phyloP scores from a whole-genome alignment of 2,113 vertebrate species.

The Theristicus caerulescens region DNA sequence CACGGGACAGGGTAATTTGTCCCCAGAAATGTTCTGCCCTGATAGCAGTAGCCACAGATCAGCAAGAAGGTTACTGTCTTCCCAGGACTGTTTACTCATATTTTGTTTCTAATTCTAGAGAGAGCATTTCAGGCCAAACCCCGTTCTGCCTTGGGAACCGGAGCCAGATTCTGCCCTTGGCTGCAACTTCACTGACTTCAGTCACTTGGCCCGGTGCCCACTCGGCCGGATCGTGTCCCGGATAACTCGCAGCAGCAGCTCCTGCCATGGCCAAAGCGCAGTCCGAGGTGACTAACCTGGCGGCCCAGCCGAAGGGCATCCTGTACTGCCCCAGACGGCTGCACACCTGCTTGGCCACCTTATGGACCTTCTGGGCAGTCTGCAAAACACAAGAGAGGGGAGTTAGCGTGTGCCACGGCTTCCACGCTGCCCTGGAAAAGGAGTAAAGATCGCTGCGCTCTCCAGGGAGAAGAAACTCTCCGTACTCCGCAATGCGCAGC shows the following conservation, averaged over 20 bases:
- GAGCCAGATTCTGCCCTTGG: not conserved
- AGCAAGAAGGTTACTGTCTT: conserved; percentile 29
- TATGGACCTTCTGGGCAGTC: conserved; percentile 95
- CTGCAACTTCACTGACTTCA: not conserved
- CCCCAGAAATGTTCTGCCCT: not conserved
- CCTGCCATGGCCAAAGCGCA: not conserved
- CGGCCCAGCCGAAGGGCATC: conserved; percentile 98
- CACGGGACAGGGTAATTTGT: rapidly evolving
- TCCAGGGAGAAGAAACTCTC: not conserved
- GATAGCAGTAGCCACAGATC: not conserved
- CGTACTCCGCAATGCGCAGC: rapidly evolving
- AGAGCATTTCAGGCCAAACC: not conserved
- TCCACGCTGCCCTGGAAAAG: not conserved
- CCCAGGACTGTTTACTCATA: conserved; percentile 41
- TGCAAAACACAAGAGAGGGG: conserved; percentile 60
- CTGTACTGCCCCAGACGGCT: conserved; percentile 90
- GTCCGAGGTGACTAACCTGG: conserved; percentile 80
- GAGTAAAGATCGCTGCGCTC: rapidly evolving
- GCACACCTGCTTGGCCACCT: conserved; percentile 92
- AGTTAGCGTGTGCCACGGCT: not conserved
- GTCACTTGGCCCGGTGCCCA: not conserved
- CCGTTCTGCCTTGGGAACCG: not conserved
- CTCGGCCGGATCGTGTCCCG: rapidly evolving
- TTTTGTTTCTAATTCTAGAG: conserved; percentile 24
- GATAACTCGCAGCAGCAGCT: not conserved